Evolutionary conservation across 1,140 invertebrate genomes (phyloP), one percentile per base, ranked within the genome.

Genomic region (Trypoxylus dichotomus): DNA sequence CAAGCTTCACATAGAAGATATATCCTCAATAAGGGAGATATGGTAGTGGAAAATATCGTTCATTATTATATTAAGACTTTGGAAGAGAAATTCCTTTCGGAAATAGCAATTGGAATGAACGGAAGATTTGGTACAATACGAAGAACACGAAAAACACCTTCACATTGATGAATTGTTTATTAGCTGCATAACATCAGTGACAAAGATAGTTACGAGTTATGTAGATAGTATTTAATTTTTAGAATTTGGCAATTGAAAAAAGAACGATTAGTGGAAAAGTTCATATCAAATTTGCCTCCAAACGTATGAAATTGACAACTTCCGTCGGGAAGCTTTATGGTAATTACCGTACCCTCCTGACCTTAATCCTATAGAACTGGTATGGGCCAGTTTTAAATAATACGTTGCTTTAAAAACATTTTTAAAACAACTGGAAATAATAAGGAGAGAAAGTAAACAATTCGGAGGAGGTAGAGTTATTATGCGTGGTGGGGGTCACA

Each of bases 111-210:
- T 29, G 98, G 97, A 0, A 91, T 97, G 87, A 99, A 99, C 88
- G 98, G 98, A 3, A 93, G 80, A 91, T 99, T 74, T 99, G 97
- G 97, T 89, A 98, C 0, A 95, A 95, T 84, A 92, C 93, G 6
- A 91, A 91, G 58, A 90, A 89, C 29, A 86, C 91, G 63, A 88
- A 90, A 76, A 91, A 95, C 79, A 95, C 94, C 13, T 92, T 97
- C 71, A 93, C 92, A 15, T 85, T 98, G n/a, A 91, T 91, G 24
- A 95, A 95, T 89, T 92, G 93, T 63, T 93, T 98, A 79, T 83
- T 93, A 71, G 90, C 90, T 8, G 89, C 92, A 68, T 95, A 97
- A 87, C 90, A 91, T 82, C 89, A 93, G 88, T 76, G 88, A 91
- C 79, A 86, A 90, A 80, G 90, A 94, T 86, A 93, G 93, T 54